Evolutionary conservation across 2,113 vertebrate species (phyloP).

Genomic region (Axis porcinus): DNA sequence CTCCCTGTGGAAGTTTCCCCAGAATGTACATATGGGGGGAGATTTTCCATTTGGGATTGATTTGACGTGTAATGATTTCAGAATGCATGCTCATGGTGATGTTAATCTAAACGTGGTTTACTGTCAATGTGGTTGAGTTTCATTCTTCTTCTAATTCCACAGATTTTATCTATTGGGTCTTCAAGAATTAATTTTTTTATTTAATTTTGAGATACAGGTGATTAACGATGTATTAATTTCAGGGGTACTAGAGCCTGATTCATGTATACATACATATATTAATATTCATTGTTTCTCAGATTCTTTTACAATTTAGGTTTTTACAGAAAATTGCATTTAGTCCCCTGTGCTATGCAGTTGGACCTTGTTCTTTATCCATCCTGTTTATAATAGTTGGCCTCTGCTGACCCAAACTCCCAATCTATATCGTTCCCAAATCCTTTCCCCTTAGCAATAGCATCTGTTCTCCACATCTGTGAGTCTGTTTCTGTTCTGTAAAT

Average conservation of each 20-base stretch:
- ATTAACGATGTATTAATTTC: background rate
- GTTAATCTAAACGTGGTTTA: no score
- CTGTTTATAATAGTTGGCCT: fast-evolving
- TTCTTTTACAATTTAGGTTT: background rate
- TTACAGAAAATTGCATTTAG: background rate
- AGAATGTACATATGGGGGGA: no score
- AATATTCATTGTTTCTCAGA: fast-evolving
- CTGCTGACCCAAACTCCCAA: background rate
- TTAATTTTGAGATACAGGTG: fast-evolving
- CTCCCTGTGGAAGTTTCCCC: background rate
- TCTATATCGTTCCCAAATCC: background rate
- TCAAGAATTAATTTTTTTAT: no score
- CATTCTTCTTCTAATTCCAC: no score
- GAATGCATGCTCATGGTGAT: no score
- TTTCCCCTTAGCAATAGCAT: fast-evolving
- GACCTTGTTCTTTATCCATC: background rate
- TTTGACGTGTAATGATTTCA: no score
- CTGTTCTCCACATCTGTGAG: fast-evolving
- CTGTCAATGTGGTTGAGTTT: no score
- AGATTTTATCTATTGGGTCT: no score
- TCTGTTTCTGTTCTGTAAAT: background rate
- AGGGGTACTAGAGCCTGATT: background rate
- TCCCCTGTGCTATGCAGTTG: background rate
- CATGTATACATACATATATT: background rate
- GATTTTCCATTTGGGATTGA: no score